These are phyloP conservation scores for Hypsopygia costalis DNA, from an alignment of 2,888 invertebrate genomes.

Conservation along the genomic window DNA sequence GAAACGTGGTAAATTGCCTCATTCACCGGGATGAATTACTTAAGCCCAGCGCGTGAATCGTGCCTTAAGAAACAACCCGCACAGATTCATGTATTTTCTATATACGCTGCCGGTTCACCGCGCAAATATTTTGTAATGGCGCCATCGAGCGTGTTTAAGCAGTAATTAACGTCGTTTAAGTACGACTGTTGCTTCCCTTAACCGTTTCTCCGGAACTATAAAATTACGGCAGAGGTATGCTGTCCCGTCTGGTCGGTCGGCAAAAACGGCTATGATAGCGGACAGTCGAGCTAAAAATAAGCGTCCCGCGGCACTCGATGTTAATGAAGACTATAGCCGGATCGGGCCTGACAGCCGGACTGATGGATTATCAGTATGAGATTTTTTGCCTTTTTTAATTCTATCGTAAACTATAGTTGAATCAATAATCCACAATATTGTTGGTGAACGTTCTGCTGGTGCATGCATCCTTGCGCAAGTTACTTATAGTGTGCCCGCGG, in stretches of 20 bases:
- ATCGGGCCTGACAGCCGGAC: slow-evolving; percentile 39
- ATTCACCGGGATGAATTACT: slow-evolving; percentile 46
- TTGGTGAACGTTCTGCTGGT: slow-evolving; percentile 4
- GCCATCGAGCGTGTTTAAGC: slow-evolving; percentile 45
- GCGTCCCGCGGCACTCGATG: slow-evolving; percentile 30
- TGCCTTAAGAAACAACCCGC: slow-evolving; percentile 8
- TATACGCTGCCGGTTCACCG: slow-evolving; percentile 25
- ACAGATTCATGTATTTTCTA: slow-evolving; percentile 17
- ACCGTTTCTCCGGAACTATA: slow-evolving; percentile 68
- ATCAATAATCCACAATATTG: not conserved
- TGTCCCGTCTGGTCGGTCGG: slow-evolving; percentile 27
- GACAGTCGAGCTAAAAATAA: slow-evolving; percentile 52
- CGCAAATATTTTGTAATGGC: slow-evolving; percentile 53
- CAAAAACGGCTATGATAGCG: slow-evolving; percentile 50
- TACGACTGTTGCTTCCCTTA: slow-evolving; percentile 48
- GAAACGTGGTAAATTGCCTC: slow-evolving; percentile 41
- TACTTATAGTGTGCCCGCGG: slow-evolving; percentile 27
- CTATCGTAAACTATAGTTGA: not conserved
- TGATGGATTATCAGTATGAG: slow-evolving; percentile 29
- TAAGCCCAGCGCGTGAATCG: slow-evolving; percentile 20
- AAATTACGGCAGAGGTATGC: slow-evolving; percentile 54
- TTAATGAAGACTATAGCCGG: slow-evolving; percentile 52
- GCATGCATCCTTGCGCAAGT: slow-evolving; percentile 38
- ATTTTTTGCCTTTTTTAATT: not conserved
- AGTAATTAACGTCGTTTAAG: slow-evolving; percentile 51